These are phyloP conservation scores for Sisyra nigra DNA, from an alignment of 2,888 invertebrate genomes.

Conservation along the genomic window DNA sequence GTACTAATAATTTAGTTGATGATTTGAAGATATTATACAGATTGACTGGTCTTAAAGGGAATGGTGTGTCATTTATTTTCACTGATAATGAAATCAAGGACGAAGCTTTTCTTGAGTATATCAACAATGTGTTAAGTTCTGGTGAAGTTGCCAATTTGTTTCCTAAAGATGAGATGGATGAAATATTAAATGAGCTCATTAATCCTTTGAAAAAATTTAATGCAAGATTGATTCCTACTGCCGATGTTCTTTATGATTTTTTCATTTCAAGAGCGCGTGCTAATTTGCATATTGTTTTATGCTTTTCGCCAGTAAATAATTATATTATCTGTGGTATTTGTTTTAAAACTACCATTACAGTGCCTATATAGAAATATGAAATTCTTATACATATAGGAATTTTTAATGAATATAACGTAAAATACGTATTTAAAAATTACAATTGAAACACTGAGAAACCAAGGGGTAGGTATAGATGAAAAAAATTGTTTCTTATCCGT, in stretches of 20 bases:
- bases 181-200: slow-evolving; percentile 59
- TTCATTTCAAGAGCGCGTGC: slow-evolving; percentile 64
- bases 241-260: slow-evolving; percentile 72
- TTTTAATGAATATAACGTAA: too few relatives aligned
- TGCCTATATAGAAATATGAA: too few relatives aligned
- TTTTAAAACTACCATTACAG: too few relatives aligned
- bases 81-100: slow-evolving; percentile 89
- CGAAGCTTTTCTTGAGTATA: slow-evolving; percentile 72
- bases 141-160: slow-evolving; percentile 86
- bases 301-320: slow-evolving; percentile 67
- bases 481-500: too few relatives aligned
- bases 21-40: slow-evolving; percentile 71
- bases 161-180: slow-evolving; percentile 75
- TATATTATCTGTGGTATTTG: too few relatives aligned
- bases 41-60: slow-evolving; percentile 56
- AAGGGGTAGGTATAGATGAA: too few relatives aligned
- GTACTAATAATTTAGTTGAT: slow-evolving; percentile 65
- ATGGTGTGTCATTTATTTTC: slow-evolving; percentile 72
- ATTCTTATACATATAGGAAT: too few relatives aligned
- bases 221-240: slow-evolving; percentile 60
- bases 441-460: too few relatives aligned
- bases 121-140: slow-evolving; percentile 79
- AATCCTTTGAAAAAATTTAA: slow-evolving; percentile 68
- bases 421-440: too few relatives aligned
- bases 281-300: slow-evolving; percentile 69